Evolutionary conservation across 2,797 vertebrate species (phyloP).

Genomic region (Silurus lanzhouensis): DNA sequence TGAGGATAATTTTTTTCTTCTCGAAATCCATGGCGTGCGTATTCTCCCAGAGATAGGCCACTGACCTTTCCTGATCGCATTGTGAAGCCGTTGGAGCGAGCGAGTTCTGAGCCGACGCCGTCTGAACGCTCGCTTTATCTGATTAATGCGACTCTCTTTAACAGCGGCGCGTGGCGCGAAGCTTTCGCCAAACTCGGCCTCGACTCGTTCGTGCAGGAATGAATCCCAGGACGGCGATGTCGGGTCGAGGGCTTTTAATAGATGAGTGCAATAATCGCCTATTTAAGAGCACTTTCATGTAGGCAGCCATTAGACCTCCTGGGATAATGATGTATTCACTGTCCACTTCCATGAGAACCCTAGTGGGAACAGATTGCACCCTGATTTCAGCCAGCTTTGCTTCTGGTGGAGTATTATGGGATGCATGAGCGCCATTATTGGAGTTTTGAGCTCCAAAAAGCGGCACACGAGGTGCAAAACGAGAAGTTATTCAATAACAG

Average conservation of each 20-base stretch:
- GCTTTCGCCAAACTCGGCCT: background rate
- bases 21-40: background rate
- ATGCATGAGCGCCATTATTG: background rate
- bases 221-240: constrained; percentile 9
- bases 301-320: constrained; percentile 2
- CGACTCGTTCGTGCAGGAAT: background rate
- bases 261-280: constrained; percentile 5
- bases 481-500: background rate
- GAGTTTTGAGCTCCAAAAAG: background rate
- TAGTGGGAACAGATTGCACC: constrained; percentile 1
- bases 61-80: background rate
- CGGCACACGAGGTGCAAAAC: background rate
- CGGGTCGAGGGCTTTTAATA: background rate
- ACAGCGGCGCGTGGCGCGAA: background rate
- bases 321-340: constrained; percentile 10
- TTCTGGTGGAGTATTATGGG: background rate
- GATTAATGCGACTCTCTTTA: background rate
- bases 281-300: background rate
- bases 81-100: no score
- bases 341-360: background rate
- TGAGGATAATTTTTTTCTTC: background rate
- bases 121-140: no score
- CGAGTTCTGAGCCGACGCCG: no score
- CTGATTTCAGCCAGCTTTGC: constrained; percentile 6
- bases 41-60: background rate